Base-by-base conservation (phyloP, 1,140 invertebrate species). In the Teleopsis dalmanni region DNA sequence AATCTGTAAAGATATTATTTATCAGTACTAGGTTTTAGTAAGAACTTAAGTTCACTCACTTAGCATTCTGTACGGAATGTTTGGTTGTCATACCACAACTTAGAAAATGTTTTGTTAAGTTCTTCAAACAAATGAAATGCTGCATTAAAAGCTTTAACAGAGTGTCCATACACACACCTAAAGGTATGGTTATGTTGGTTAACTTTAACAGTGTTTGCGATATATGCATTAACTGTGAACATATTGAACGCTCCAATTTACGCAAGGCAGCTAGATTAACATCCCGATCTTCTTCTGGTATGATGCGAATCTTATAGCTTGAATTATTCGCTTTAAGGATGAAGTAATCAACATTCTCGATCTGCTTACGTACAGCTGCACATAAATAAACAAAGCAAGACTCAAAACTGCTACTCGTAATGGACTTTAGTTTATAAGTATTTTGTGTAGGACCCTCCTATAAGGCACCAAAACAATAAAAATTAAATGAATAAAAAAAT, bases 1-100 rank as follows among this genome's bases (percentile, higher is more conserved):
- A 81, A 81, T 56, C 78, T 80, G 34, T 36, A 57, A 59, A 0
- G 2, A 48, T 22, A 14, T 4, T 6, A 2, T 25, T 41, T 26
- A 2, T 3, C 19, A 35, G 19, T 14, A 40, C n/a, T 22, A 31
- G 35, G 25, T 3, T 16, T 46, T 34, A 36, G 19, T 23, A 29
- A 5, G n/a, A 19, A 38, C 3, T 26, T 10, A 8, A 11, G 43
- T 22, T 3, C 13, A 57, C 59, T 57, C 45, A 66, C 64, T 67
- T 67, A 13, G 55, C 62, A 36, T 54, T 57, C 22, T 54, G 51
- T 27, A 62, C 45, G 5, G 46, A 48, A 29, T 52, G 27, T 19
- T 51, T 46, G 1, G 35, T 19, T 22, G 47, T 52, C 7, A 40
- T 47, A 31, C 44, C 36, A 23, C 49, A 53, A 13, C 38, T 52